Percentiles rank a stretch among this genome's conserved stretches.
phyloP scores from a whole-genome alignment of 2,797 vertebrate genomes.

The Lagodon rhomboides region DNA sequence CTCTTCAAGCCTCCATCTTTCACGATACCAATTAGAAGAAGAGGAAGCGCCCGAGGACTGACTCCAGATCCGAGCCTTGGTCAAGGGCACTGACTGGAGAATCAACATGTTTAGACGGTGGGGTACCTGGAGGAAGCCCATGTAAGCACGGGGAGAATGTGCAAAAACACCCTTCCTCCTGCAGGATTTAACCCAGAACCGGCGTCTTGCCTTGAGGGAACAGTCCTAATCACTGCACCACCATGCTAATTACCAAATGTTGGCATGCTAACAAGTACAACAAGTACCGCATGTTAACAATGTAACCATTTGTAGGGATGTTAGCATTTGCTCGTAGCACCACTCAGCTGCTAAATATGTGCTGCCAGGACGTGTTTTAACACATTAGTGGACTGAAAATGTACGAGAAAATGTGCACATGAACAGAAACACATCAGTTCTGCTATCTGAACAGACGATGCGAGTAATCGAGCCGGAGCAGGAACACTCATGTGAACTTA shows the following conservation, averaged over 20 bases:
- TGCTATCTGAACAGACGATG: not conserved
- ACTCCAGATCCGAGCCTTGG: no score
- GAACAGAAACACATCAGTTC: not conserved
- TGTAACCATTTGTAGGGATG: not conserved
- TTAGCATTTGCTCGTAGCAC: not conserved
- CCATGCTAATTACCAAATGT: not conserved
- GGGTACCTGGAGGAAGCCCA: no score
- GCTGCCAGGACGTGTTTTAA: not conserved
- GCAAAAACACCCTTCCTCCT: not conserved
- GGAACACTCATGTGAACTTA: not conserved
- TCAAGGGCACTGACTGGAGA: no score
- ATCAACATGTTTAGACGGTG: no score
- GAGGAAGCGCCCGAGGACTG: no score
- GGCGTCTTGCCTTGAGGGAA: no score
- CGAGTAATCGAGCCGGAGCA: not conserved
- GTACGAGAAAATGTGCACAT: not conserved
- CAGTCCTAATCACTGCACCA: no score
- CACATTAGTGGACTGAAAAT: not conserved
- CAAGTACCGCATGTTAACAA: not conserved
- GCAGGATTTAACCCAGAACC: not conserved
- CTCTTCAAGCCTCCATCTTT: no score
- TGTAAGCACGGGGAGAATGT: no score
- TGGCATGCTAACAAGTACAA: not conserved
- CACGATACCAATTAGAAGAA: no score
- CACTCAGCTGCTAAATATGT: not conserved